Percentiles rank a stretch among this genome's conserved stretches.
Evolutionary conservation across 2,797 vertebrate species (phyloP).

Genomic region (Enoplosus armatus): DNA sequence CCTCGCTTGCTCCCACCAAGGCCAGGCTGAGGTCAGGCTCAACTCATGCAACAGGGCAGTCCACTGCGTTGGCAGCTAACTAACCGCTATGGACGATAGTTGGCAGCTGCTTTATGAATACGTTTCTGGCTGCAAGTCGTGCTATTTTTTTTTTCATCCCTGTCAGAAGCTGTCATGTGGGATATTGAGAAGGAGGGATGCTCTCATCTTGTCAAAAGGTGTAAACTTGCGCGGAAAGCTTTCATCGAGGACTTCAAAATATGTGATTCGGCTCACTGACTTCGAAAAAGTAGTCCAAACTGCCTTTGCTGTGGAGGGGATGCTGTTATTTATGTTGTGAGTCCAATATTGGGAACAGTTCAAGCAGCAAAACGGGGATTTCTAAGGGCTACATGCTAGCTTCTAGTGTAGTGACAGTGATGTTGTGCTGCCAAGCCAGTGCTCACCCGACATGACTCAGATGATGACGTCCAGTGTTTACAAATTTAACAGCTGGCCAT

Average conservation of each 20-base stretch:
- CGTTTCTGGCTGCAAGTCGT: slow-evolving; percentile 7
- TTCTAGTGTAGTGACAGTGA: background rate
- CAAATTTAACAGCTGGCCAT: slow-evolving; percentile 57
- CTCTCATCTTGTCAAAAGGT: background rate
- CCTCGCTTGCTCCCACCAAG: slow-evolving; percentile 55
- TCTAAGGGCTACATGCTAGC: background rate
- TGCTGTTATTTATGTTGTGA: fast-evolving
- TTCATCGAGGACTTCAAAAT: no score
- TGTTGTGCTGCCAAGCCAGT: slow-evolving; percentile 4
- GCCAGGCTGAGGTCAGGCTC: slow-evolving; percentile 69
- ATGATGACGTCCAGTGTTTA: slow-evolving; percentile 75
- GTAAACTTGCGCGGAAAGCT: background rate
- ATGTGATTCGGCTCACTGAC: no score
- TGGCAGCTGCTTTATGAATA: slow-evolving; percentile 12
- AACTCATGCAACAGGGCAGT: slow-evolving; percentile 3
- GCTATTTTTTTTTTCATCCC: background rate
- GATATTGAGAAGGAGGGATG: background rate
- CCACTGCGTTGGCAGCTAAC: background rate
- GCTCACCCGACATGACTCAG: slow-evolving; percentile 56
- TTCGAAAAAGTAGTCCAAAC: no score
- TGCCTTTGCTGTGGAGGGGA: no score
- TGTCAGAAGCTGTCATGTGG: slow-evolving; percentile 31
- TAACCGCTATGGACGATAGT: background rate
- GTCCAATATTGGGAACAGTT: background rate
- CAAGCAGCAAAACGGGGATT: slow-evolving; percentile 10